Conservation (phyloP, 2,113 vertebrate genomes). For the Cathartes aura region DNA sequence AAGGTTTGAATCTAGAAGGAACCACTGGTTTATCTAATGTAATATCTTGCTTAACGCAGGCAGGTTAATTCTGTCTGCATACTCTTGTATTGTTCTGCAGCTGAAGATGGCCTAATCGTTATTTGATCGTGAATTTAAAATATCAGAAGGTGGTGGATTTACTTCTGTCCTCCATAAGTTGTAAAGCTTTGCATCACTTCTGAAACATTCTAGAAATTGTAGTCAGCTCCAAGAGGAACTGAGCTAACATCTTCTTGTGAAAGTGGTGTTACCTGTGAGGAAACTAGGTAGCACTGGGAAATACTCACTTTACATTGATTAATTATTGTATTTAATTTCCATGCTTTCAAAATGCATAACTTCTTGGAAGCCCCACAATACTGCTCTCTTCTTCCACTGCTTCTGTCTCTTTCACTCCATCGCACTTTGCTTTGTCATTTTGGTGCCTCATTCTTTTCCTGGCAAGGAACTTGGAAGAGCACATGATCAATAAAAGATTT, state of each 20-base stretch:
- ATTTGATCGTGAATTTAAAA: not conserved
- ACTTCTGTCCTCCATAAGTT: not conserved
- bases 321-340: not conserved
- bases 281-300: not conserved
- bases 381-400: not conserved
- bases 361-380: not conserved
- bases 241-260: not conserved
- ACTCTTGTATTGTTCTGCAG: not conserved
- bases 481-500: not conserved
- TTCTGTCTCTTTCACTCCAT: not conserved
- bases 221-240: not conserved
- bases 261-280: not conserved
- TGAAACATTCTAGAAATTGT: not conserved
- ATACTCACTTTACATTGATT: not conserved
- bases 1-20: not conserved
- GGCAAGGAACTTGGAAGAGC: not conserved
- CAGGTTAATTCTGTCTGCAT: not conserved
- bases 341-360: not conserved
- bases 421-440: constrained; percentile 6
- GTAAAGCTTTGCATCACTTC: not conserved
- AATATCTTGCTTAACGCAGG: not conserved
- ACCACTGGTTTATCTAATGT: not conserved
- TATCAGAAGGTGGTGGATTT: not conserved
- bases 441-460: not conserved
- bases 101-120: not conserved